Percentiles rank a stretch among this genome's conserved stretches.
Evolutionary conservation across 2,888 invertebrate species (phyloP).

Genomic region (Drosophila helvetica): DNA sequence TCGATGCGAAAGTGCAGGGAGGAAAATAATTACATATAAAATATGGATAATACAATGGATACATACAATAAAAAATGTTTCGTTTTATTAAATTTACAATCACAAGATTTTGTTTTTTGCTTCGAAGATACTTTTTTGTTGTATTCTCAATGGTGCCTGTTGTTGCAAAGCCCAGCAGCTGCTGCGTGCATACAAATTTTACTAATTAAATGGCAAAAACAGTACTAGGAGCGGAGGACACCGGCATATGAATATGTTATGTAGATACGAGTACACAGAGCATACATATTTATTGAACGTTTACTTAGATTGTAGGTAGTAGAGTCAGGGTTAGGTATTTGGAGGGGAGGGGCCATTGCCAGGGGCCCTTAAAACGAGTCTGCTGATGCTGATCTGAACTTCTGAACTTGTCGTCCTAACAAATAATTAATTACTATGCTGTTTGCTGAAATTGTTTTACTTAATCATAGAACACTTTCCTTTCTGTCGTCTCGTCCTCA

Average conservation of each 20-base stretch:
- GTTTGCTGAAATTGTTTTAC: constrained; percentile 72
- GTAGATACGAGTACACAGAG: constrained; percentile 55
- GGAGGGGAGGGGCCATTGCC: constrained; percentile 26
- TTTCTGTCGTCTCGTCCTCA: constrained; percentile 41
- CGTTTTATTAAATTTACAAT: constrained; percentile 76
- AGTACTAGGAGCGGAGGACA: constrained; percentile 59
- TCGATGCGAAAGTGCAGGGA: constrained; percentile 35
- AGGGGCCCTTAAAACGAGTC: constrained; percentile 34
- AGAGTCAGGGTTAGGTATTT: constrained; percentile 9
- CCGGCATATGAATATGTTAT: constrained; percentile 34
- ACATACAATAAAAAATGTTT: constrained; percentile 63
- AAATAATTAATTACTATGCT: constrained; percentile 61
- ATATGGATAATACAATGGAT: constrained; percentile 50
- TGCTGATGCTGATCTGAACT: constrained; percentile 50
- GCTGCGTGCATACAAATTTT: constrained; percentile 67
- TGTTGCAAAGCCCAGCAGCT: constrained; percentile 43
- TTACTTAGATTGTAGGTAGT: constrained; percentile 18
- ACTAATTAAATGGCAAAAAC: constrained; percentile 69
- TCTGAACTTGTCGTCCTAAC: constrained; percentile 67
- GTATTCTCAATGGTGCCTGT: constrained; percentile 35
- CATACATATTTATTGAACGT: constrained; percentile 38
- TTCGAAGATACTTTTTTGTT: constrained; percentile 46
- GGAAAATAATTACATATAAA: constrained; percentile 17
- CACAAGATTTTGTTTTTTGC: constrained; percentile 66
- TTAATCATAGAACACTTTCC: constrained; percentile 62